Evolutionary conservation across 2,797 vertebrate species (phyloP).

Genomic region (Xiphophorus birchmanni): DNA sequence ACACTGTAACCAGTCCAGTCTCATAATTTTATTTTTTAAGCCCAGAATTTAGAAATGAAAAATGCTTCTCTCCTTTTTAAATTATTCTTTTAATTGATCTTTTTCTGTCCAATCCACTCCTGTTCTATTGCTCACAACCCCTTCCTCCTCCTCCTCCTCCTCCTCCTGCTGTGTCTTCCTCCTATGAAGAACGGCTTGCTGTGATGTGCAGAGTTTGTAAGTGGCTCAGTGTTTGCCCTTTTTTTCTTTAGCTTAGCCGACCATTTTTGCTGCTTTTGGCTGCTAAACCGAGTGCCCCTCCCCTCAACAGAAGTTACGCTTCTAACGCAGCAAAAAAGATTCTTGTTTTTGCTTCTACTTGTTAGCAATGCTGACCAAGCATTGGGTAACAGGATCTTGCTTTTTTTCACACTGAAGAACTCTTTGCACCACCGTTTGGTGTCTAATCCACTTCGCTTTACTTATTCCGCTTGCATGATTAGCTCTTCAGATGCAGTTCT

Average conservation of each 20-base stretch:
- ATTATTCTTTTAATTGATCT: conserved; percentile 59
- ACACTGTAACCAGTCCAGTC: conserved; percentile 19
- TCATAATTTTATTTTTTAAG: conserved; percentile 26
- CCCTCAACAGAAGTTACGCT: conserved; percentile 27
- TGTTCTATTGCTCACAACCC: conserved; percentile 50
- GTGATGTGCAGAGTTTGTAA: conserved; percentile 87
- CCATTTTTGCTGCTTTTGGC: conserved; percentile 55
- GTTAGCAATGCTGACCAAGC: conserved; percentile 16
- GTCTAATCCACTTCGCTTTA: conserved; percentile 22
- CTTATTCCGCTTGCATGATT: conserved; percentile 63
- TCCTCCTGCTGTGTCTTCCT: conserved; percentile 73
- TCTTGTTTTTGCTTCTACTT: conserved; percentile 36
- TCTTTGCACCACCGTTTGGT: not conserved
- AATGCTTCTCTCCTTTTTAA: conserved; percentile 36
- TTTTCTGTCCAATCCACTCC: conserved; percentile 66
- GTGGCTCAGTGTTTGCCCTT: conserved; percentile 77
- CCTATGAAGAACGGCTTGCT: conserved; percentile 86
- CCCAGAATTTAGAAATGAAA: conserved; percentile 42
- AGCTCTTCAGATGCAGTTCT: conserved; percentile 24
- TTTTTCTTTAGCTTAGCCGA: conserved; percentile 51
- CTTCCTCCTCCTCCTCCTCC: conserved; percentile 23
- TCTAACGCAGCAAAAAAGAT: conserved; percentile 37
- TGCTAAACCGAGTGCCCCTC: conserved; percentile 29
- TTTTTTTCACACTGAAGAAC: conserved; percentile 19
- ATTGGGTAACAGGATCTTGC: conserved; percentile 32